Evolutionary conservation across 2,797 vertebrate species (phyloP).

Genomic region (Mormyrops attenuatus): DNA sequence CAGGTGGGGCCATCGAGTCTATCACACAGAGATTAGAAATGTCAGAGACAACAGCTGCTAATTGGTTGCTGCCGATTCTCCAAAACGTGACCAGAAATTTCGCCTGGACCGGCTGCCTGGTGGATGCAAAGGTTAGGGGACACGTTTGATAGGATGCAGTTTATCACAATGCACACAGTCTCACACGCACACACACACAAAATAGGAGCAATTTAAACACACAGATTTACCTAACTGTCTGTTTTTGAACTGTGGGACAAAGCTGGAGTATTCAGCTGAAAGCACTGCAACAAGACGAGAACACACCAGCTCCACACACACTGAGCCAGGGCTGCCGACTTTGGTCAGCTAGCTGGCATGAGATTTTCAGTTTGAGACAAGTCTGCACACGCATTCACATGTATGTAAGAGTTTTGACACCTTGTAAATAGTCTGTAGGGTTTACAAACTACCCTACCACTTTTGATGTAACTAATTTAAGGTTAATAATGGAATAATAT

Average conservation of each 20-base stretch:
- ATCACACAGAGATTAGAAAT: background rate
- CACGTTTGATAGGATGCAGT: background rate
- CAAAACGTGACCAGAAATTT: slow-evolving; percentile 1
- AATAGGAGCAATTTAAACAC: background rate
- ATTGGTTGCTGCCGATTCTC: background rate
- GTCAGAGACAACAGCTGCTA: background rate
- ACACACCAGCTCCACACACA: background rate
- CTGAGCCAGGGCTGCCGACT: background rate
- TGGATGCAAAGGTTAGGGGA: background rate
- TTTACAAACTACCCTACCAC: background rate
- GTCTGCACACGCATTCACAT: background rate
- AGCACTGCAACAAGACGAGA: background rate
- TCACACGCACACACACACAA: background rate
- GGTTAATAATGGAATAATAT: too few species aligned
- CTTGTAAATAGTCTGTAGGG: background rate
- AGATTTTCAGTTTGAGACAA: background rate
- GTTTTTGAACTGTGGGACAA: background rate
- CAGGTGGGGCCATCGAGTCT: background rate
- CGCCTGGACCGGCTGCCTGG: background rate
- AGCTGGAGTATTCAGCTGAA: background rate
- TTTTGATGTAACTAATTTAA: too few species aligned
- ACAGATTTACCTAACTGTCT: background rate
- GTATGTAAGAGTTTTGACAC: background rate
- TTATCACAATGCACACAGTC: background rate
- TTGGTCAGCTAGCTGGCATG: background rate